Evolutionary conservation across 1,140 invertebrate genomes (phyloP), one percentile per base, ranked within the genome.

Genomic region (Anastatus disparis): DNA sequence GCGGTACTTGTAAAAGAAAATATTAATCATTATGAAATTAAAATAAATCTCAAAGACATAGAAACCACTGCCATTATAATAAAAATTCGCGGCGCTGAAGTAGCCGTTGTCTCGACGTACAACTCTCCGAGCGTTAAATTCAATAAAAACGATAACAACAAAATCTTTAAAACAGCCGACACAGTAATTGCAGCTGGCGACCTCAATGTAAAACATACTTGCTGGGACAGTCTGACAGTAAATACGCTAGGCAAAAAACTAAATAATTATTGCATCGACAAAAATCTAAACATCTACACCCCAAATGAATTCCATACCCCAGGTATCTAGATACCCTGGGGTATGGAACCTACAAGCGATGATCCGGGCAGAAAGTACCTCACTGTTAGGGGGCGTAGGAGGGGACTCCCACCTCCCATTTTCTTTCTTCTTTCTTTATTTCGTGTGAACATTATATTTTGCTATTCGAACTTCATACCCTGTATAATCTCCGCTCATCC

Each of bases 121-220:
- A 61, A 61, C 15, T 61, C 58, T 0, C 61, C 61, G 7, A 20
- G 8, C 1, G 38, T 13, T 10, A 50, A 50, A 50, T 35, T 64
- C 20, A 52, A 64, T 12, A 64, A 48, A 31, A 50, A 31, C 17
- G 61, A 64, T 6, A 38, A 46, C 1, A 20, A 64, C 31, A 64
- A 63, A 31, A 50, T 64, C 3, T 64, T 64, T 35, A 31, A 35
- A 27, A 17, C 46, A 31, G 24, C 44, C 0, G 2, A 13, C 7
- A 26, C 12, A 20, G 29, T 52, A 46, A 44, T 63, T 1, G 22
- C 24, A 1, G 46, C 48, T 2, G 61, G 44, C 7, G 61, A 64
- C n/a, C 27, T 61, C 10, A 61, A 61, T 44, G 38, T 40, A 3
- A 61, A 44, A 44, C 58, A 61, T 15, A 42, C 15, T 2, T 4